Evolutionary conservation across 2,888 invertebrate species (phyloP).

Genomic region (Leucoptera coffeella): DNA sequence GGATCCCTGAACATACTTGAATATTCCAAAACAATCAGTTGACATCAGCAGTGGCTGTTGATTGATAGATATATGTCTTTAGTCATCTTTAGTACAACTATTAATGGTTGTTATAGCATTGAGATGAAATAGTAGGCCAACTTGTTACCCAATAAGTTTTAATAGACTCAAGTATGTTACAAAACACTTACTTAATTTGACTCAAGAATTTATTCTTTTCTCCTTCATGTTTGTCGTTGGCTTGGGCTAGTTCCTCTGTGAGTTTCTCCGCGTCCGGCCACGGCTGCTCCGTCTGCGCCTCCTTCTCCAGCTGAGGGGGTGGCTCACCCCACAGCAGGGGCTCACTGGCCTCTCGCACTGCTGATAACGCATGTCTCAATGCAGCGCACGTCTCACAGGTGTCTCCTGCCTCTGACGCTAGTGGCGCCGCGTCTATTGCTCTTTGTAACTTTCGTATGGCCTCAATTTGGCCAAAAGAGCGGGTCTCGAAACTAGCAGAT

Average conservation of each 20-base stretch:
- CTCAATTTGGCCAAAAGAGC: conserved; percentile 9
- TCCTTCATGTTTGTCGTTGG: conserved; percentile 18
- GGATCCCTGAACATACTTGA: too few relatives aligned
- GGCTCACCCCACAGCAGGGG: too few relatives aligned
- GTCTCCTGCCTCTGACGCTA: conserved; percentile 1
- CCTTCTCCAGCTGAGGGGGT: too few relatives aligned
- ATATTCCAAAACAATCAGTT: too few relatives aligned
- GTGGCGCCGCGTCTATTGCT: conserved; percentile 1
- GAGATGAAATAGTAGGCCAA: too few relatives aligned
- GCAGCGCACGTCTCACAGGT: conserved; percentile 6
- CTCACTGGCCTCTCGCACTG: conserved; percentile 8
- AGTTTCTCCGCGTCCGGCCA: conserved; percentile 5
- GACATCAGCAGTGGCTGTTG: too few relatives aligned
- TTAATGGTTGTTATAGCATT: too few relatives aligned
- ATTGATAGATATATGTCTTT: too few relatives aligned
- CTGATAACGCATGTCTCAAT: conserved; percentile 1
- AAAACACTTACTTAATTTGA: not conserved
- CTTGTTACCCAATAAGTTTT: too few relatives aligned
- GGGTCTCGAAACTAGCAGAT: conserved; percentile 13
- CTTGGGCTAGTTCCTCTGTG: conserved; percentile 10
- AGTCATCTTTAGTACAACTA: too few relatives aligned
- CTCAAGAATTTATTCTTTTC: conserved; percentile 8
- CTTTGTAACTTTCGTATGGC: conserved; percentile 7
- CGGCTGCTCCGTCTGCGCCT: conserved; percentile 4
- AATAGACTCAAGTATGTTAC: not conserved